Percentiles rank a stretch among this genome's conserved stretches.
These are phyloP conservation scores for Cataglyphis hispanica DNA, from an alignment of 1,140 invertebrate species.

Conservation along the genomic window DNA sequence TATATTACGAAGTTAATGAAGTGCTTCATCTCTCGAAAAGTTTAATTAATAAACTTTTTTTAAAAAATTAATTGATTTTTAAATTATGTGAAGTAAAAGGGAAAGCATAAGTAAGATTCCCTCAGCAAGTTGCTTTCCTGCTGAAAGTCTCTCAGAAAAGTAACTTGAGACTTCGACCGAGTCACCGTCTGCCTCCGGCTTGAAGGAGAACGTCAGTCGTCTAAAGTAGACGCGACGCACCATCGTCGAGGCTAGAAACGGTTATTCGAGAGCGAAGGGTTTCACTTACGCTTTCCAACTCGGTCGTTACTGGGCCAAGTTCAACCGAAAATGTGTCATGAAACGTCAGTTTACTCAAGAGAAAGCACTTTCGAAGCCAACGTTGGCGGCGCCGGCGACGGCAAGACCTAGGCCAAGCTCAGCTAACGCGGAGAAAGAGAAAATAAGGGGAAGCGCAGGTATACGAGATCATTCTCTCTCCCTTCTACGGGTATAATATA, in stretches of 20 bases:
- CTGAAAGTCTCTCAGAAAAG: neutral
- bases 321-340: constrained; percentile 67
- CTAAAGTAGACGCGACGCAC: constrained; percentile 32
- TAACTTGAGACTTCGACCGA: neutral
- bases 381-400: neutral
- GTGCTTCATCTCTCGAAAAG: neutral
- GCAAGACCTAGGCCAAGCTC: constrained; percentile 64
- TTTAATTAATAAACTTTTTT: neutral
- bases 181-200: neutral
- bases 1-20: neutral
- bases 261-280: constrained; percentile 50
- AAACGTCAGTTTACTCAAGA: constrained; percentile 61
- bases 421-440: constrained; percentile 47
- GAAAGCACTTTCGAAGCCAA: constrained; percentile 60
- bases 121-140: neutral
- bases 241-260: constrained; percentile 29
- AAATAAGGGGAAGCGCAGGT: constrained; percentile 59
- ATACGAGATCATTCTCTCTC: constrained; percentile 30
- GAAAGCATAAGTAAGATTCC: neutral
- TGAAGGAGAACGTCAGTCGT: constrained; percentile 18
- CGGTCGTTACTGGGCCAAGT: constrained; percentile 71
- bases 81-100: neutral
- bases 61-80: neutral
- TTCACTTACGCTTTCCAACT: constrained; percentile 75
- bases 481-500: neutral